Evolutionary conservation across 2,888 invertebrate species (phyloP).

Genomic region (Apotomis betuletana): DNA sequence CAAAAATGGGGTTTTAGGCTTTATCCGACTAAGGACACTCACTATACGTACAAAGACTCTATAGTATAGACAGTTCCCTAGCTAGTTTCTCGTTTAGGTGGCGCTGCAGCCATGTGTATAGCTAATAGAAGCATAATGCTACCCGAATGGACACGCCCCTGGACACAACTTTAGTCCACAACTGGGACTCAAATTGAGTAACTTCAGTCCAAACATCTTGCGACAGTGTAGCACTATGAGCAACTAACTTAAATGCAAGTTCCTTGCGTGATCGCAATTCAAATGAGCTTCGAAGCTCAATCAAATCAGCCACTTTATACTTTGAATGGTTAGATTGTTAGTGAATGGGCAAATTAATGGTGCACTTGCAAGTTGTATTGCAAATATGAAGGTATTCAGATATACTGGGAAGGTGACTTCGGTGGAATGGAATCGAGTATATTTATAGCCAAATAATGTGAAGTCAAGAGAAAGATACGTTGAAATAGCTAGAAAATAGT

Average conservation of each 20-base stretch:
- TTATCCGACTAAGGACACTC: no score
- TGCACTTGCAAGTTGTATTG: background rate
- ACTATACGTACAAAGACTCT: no score
- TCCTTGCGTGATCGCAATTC: slow-evolving; percentile 25
- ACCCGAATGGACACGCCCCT: background rate
- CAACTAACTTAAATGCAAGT: slow-evolving; percentile 5
- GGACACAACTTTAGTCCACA: slow-evolving; percentile 17
- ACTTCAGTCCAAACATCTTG: slow-evolving; percentile 18
- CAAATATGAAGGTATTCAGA: background rate
- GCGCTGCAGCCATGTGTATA: no score
- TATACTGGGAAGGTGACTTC: background rate
- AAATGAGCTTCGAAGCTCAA: slow-evolving; percentile 32
- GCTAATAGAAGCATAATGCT: no score
- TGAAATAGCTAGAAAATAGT: no score
- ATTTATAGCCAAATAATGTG: no score
- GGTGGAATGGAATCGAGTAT: no score
- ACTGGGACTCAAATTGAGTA: slow-evolving; percentile 17
- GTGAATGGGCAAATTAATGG: slow-evolving; percentile 14
- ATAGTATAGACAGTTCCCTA: no score
- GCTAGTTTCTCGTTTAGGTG: no score
- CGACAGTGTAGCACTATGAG: slow-evolving; percentile 15
- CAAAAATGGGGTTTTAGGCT: no score
- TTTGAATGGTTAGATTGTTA: background rate
- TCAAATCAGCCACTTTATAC: slow-evolving; percentile 13
- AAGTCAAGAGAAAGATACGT: no score